Base-by-base conservation (phyloP, 92 coral and sea anemone genomes). In the Epizoanthus fatuus region DNA sequence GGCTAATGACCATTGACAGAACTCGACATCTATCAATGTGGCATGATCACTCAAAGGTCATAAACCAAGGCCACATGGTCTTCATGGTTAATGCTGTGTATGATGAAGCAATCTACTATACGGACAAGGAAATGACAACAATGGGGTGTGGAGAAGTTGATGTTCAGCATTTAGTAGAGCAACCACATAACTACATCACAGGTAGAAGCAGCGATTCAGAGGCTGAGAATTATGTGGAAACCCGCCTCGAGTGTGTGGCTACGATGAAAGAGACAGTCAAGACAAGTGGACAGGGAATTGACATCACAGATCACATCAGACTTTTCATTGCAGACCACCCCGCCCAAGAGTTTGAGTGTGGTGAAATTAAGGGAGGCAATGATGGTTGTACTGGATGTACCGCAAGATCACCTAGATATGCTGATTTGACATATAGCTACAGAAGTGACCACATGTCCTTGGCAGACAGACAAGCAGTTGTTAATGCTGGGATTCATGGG, bases 141-240 rank as follows among this genome's bases (percentile, higher is more conserved):
- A 60, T 6, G 69, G 81, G 78, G 32, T 53, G 35, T 0, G 58
- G 69, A 16, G 74, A 88, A 15, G 60, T 85, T 3, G 79, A 88
- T 80, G 85, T 89, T 25, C 90, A 92, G 37, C 85, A 89, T 19
- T 82, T 86, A 32, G 86, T 88, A 4, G 90, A 92, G 65, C 74
- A 74, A 62, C 95, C 95, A 37, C 87, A 88, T 8, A 76, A 84
- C 14, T 88, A 92, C 59, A 92, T 88, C 1, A 29, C 85, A 4
- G 92, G 88, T 13, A 81, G 75, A 17, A 88, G 84, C 56, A 84
- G 87, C n/a, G 90, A 70, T 17, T 74, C 86, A 15, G 92, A 88
- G 25, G 90, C 90, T 71, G 87, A 92, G 69, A 75, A 73, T 53
- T 62, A 84, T 47, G 68, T 75, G 29, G 87, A 76, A 60, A 74